Base-by-base conservation (phyloP, 2,113 vertebrate species). In the Petromus typicus region DNA sequence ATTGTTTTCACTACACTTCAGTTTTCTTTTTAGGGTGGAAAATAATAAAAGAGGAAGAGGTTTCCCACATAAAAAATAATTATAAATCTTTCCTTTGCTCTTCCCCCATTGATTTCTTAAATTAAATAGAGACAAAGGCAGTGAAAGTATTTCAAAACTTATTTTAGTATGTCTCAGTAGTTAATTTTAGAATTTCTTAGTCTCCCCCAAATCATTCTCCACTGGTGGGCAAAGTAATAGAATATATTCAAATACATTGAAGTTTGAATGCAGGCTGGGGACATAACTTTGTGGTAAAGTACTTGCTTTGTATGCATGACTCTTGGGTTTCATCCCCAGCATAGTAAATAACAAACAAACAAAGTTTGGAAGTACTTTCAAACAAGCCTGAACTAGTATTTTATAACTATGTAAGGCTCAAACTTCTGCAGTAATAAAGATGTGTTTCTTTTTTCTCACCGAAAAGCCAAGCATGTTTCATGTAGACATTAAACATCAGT, bases 21-120 rank as follows among this genome's bases (percentile, higher is more conserved):
- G 40, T 20, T 82, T 95, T 64, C 86, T 64, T 40, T 75, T 92
- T 45, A 75, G 12, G 9, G 13, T 75, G 87, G 40, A 91, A 18
- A 75, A 40, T 66, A 67, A 40, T 56, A 59, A 86, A 69, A 90
- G 22, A 64, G 13, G 18, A 37, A 90, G 18, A 90, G 10, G 2
- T 59, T 80, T 94, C 27, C 64, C 30, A 17, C 8, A 8, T 27
- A 22, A 66, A 51, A 37, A 91, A n/a, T 34, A 57, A 67, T 27
- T 75, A 45, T 73, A 20, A 82, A 9, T 30, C 3, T 71, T 73
- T 78, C 27, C 7, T 5, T 51, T 80, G 14, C 23, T 81, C 40
- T 11, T 67, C 27, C 3, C 20, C 23, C n/a, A 7, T 34, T 54
- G 1, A 0, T 2, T 0, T 17, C 63, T 40, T 25, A 86, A 61